These are phyloP conservation scores for Stratiomys singularior DNA, from an alignment of 2,888 invertebrate species.

Conservation along the genomic window DNA sequence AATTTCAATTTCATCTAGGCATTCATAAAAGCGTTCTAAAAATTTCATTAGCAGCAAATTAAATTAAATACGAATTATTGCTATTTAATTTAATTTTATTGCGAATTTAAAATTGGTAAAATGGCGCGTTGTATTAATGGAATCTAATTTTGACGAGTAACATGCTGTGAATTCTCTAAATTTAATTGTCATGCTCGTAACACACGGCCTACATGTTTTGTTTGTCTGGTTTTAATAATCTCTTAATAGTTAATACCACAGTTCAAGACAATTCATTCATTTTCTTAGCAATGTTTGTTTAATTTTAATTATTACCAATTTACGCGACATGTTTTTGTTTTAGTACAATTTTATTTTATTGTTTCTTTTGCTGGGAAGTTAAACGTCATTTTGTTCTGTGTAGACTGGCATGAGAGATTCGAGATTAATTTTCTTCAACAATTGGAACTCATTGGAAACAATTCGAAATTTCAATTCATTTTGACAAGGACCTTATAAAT, in stretches of 20 bases:
- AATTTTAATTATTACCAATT: not conserved
- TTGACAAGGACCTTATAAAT: too few species aligned
- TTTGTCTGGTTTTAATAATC: not conserved
- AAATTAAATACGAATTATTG: not conserved
- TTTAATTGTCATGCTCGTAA: too few species aligned
- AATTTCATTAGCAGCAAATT: not conserved
- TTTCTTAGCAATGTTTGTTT: not conserved
- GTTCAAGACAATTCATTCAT: slow-evolving; percentile 42
- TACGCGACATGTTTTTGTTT: not conserved
- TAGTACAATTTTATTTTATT: not conserved
- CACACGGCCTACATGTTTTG: not conserved
- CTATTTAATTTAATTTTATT: not conserved
- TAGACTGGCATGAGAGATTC: not conserved
- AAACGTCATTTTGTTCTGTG: not conserved
- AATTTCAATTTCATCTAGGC: slow-evolving; percentile 18
- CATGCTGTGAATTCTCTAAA: not conserved
- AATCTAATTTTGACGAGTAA: not conserved
- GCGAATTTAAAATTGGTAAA: not conserved
- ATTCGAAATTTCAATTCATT: not conserved
- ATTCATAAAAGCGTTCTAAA: not conserved
- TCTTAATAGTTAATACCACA: slow-evolving; percentile 47
- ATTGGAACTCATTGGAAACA: not conserved
- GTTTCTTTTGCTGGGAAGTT: not conserved
- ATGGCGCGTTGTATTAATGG: not conserved
- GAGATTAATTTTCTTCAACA: not conserved